Base-by-base conservation (phyloP, 2,888 invertebrate species). In the Drosophila infuscata region DNA sequence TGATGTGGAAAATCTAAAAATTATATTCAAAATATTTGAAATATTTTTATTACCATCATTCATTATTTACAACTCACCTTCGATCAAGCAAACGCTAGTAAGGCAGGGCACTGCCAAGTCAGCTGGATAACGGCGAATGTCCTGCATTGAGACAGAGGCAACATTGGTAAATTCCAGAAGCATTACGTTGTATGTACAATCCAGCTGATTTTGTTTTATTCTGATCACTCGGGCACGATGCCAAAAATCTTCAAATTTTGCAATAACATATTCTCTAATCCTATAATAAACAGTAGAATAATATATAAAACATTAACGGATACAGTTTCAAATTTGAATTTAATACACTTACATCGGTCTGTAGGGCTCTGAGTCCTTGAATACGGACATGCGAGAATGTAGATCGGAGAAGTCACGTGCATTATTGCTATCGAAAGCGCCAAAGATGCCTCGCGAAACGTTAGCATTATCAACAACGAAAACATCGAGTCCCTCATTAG, bases 111-210 rank as follows among this genome's bases (percentile, higher is more conserved):
- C 33, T 3, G 7, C 51, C 6, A 84, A 48, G 17, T 74, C 63
- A 7, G 29, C 11, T 7, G 88, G 81, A 81, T 85, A 88, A 15
- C 83, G 86, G 11, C 83, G 81, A 35, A 84, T 84, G 35, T 76
- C 60, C 15, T 60, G 1, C 4, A 51, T 59, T 0, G 58, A 62
- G 20, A 81, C 25, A 20, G 60, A 68, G 11, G 58, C 61, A 3
- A 49, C 32, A 17, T 70, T 81, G 8, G 74, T 68, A 48, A 60
- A 85, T 3, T 84, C 86, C 20, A 84, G 4, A 32, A 51, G 71
- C 29, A 65, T 38, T 8, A 84, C 74, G 2, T 72, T 67, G 41
- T 73, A 84, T 7, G 36, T 9, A 1, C 29, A 33, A 17, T 36
- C 33, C 1, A 8, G 0, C 1, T 20, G 9, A 12, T 54, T 33